Evolutionary conservation across 2,113 vertebrate species (phyloP).

Genomic region (Asarcornis scutulata): DNA sequence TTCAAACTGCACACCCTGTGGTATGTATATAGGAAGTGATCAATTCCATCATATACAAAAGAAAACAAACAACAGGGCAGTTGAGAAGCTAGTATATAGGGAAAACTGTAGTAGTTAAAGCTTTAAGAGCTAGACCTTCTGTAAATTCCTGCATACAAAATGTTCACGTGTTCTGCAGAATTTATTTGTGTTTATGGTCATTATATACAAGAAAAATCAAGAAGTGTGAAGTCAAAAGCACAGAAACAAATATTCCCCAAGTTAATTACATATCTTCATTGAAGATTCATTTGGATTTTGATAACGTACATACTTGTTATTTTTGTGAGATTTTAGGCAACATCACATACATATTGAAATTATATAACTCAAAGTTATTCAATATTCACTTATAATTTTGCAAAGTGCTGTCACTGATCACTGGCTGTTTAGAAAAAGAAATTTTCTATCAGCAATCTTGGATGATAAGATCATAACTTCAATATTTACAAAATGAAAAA

Average conservation of each 20-base stretch:
- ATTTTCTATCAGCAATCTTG: neutral
- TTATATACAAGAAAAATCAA: neutral
- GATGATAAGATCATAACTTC: neutral
- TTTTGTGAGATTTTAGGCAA: neutral
- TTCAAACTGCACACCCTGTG: neutral
- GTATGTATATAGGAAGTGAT: accelerated
- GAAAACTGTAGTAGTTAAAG: neutral
- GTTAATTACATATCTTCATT: neutral
- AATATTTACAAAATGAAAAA: neutral
- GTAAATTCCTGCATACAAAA: neutral
- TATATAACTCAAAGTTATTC: neutral
- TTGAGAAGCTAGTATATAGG: accelerated
- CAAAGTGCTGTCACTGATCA: neutral
- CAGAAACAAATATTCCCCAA: neutral
- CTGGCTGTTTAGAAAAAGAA: neutral
- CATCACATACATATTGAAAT: neutral
- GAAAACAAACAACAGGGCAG: neutral
- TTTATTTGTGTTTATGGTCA: neutral
- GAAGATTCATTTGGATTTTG: neutral
- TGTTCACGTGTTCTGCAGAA: neutral
- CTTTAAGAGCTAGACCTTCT: neutral
- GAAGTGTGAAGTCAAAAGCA: neutral
- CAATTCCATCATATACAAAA: neutral
- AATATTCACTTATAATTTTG: neutral
- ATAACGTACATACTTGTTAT: neutral